A percentile compares a stretch with the other conserved stretches of the same genome.
These are phyloP conservation scores for Pipa parva DNA, from an alignment of 2,113 vertebrate species.

Conservation along the genomic window DNA sequence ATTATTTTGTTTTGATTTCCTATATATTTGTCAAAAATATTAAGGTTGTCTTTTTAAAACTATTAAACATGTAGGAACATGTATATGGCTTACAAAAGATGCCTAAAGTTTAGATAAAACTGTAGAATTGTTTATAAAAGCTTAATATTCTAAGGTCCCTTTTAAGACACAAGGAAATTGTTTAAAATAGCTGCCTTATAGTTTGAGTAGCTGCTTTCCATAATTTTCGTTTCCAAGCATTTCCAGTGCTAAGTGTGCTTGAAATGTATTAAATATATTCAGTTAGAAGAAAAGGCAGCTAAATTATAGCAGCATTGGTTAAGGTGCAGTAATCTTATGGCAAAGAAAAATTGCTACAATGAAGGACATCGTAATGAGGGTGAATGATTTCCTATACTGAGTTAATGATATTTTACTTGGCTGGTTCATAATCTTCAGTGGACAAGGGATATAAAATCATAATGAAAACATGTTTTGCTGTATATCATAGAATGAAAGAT, in stretches of 20 bases:
- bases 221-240: constrained; percentile 5
- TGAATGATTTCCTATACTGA: constrained; percentile 42
- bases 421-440: constrained; percentile 39
- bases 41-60: no score
- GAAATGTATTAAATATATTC: constrained; percentile 25
- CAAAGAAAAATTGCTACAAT: constrained; percentile 38
- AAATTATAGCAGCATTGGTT: constrained; percentile 29
- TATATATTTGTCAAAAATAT: no score
- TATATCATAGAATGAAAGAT: constrained; percentile 38
- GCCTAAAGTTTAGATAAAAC: no score
- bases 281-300: constrained; percentile 18
- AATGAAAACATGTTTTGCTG: constrained; percentile 43
- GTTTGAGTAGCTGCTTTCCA: constrained; percentile 4
- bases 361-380: constrained; percentile 41
- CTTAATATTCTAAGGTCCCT: background rate
- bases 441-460: constrained; percentile 41
- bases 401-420: constrained; percentile 44
- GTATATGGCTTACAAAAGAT: no score
- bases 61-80: no score
- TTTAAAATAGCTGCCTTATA: constrained; percentile 1
- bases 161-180: background rate
- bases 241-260: constrained; percentile 9
- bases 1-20: no score
- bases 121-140: background rate
- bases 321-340: constrained; percentile 29